Evolutionary conservation across 2,888 invertebrate genomes (phyloP), one percentile per base, ranked within the genome.

Genomic region (Tenthredo livida): DNA sequence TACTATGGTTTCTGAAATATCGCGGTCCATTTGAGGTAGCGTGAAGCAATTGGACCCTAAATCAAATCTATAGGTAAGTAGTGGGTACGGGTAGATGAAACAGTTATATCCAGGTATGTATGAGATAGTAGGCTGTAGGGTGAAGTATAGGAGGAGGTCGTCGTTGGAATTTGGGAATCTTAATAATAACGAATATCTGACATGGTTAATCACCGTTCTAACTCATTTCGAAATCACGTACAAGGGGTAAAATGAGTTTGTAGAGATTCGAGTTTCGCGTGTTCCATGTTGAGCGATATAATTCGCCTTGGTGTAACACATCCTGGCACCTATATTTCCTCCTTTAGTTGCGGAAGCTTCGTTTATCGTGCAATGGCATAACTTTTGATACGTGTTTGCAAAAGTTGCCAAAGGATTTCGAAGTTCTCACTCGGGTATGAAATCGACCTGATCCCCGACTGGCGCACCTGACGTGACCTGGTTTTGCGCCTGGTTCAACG

Each of bases 401-500:
- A 83, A 70, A 83, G 83, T 83, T 83, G 12, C 21, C 47, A 40
- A 83, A 70, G 83, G 83, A 83, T 83, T 83, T 67, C 43, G 9
- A 83, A 83, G 67, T 83, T 83, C 83, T 43, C 83, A 80, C n/a
- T 61, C 25, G 40, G n/a, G 80, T 80, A 80, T 80, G 47, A 83
- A 83, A 83, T 83, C 67, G 83, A 70, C 43, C 40, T 58, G 83
- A 83, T 70, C 70, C 83, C 67, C 15, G 70, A 43, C n/a, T 70
- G 67, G 83, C 80, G 37, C 61, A 80, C 40, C 58, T 80, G 80
- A 61, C 61, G 80, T 80, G 80, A 80, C 80, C 61, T 29, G 80
- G 12, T 80, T 58, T 40, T 43, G 43, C 12, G 40, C 21, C 21
- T 21, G n/a, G 72, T 73, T 10, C n/a, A 37, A 37, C 72, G 72